Percentiles rank a stretch among this genome's conserved stretches.
phyloP scores from a whole-genome alignment of 2,888 invertebrate genomes.

The Belgica antarctica region DNA sequence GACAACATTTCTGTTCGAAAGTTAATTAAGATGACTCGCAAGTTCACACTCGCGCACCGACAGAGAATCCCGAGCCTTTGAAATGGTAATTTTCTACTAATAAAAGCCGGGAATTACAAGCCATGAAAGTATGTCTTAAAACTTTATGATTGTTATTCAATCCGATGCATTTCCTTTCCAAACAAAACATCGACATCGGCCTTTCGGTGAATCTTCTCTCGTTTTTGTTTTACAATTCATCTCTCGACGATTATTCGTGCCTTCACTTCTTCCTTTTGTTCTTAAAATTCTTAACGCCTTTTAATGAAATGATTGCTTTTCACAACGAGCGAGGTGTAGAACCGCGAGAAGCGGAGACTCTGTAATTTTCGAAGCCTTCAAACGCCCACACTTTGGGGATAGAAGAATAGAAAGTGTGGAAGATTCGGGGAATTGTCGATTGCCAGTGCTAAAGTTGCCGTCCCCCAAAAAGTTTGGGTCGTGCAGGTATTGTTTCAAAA shows the following conservation, averaged over 20 bases:
- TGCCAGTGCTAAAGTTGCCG: too few relatives aligned
- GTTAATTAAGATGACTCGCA: slow-evolving; percentile 41
- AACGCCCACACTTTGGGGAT: slow-evolving; percentile 7
- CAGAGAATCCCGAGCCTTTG: slow-evolving; percentile 6
- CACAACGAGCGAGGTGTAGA: background rate
- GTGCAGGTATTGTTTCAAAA: too few relatives aligned
- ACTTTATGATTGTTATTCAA: slow-evolving; percentile 41
- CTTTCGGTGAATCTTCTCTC: background rate
- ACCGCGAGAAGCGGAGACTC: background rate
- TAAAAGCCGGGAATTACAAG: slow-evolving; percentile 31
- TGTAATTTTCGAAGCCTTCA: background rate
- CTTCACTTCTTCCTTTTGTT: slow-evolving; percentile 4
- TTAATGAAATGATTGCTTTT: slow-evolving; percentile 22
- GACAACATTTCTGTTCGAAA: slow-evolving; percentile 1
- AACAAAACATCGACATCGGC: background rate
- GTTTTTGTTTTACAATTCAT: background rate
- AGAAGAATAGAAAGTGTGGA: background rate
- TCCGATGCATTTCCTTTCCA: slow-evolving; percentile 38
- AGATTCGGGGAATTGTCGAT: too few relatives aligned
- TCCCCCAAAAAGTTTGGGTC: too few relatives aligned
- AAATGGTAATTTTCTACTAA: slow-evolving; percentile 38
- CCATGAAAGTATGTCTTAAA: slow-evolving; percentile 9
- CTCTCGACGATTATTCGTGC: too few relatives aligned
- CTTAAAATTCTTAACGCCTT: slow-evolving; percentile 15
- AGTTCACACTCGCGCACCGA: slow-evolving; percentile 23